These are phyloP conservation scores for Hexactinellida sp. DNA, from an alignment of 37 sponge, comb jelly and placozoan genomes.

Conservation along the genomic window DNA sequence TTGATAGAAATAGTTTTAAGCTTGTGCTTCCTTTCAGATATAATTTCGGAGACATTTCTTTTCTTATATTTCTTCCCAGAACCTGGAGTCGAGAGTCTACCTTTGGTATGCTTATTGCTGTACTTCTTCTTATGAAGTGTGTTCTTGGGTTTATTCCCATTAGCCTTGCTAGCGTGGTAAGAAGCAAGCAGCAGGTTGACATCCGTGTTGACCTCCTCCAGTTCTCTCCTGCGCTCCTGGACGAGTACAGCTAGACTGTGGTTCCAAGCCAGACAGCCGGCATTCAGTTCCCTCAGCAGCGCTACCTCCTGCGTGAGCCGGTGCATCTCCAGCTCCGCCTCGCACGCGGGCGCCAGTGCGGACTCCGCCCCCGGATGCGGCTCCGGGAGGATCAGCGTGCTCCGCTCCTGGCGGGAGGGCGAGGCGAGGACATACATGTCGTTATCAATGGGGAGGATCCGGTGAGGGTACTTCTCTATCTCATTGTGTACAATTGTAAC, in stretches of 20 bases:
- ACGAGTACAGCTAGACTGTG: background rate
- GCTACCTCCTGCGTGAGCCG: background rate
- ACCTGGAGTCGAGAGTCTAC: background rate
- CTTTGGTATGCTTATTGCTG: background rate
- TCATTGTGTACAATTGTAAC: background rate
- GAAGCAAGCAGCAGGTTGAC: background rate
- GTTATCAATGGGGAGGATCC: background rate
- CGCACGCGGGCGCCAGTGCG: background rate
- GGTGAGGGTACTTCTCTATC: background rate
- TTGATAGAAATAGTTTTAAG: background rate
- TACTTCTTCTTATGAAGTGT: background rate
- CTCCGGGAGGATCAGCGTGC: background rate
- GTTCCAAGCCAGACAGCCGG: constrained; percentile 11
- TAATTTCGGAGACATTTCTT: background rate
- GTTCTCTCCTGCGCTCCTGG: background rate
- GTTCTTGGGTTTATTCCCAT: background rate
- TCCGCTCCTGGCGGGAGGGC: background rate
- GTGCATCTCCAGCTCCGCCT: background rate
- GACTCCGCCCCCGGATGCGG: background rate
- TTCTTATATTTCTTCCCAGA: background rate
- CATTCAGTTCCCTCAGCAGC: background rate
- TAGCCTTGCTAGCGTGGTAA: background rate
- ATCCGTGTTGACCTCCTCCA: background rate
- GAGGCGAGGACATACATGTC: background rate
- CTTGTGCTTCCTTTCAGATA: background rate